Evolutionary conservation across 2,113 vertebrate genomes (phyloP), one percentile per base, ranked within the genome.

Genomic region (Ancistrus triradiatus): DNA sequence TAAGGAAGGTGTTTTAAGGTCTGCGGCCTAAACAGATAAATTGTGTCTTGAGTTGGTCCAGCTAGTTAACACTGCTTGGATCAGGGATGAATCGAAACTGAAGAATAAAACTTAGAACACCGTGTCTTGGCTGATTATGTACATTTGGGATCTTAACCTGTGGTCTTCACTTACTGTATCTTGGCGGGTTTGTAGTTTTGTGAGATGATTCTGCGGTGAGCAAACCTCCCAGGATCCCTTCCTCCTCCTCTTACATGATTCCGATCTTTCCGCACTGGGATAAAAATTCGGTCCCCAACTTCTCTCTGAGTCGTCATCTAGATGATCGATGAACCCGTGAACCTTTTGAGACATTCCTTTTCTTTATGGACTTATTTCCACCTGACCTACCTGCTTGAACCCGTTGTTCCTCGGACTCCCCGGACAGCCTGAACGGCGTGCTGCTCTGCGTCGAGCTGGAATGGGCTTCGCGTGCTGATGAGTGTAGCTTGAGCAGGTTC

Each of bases 401-500:
- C 37, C 13, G 7, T 27, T 33, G 17, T 14, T 46, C 55, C 11
- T 43, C 31, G 1, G 4, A 48, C n/a, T 24, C 49, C 11, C 43
- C 47, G 48, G 17, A 56, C 17, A 35, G 33, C 3, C 59, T 14
- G 7, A 13, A 31, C 40, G 38, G 22, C 18, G 40, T 6, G 27
- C 43, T 27, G 37, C 6, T n/a, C 9, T 49, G 22, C n/a, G 53
- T 7, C 24, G 42, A 13, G 7, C n/a, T 2, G 25, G 22, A 35
- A 2, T 1, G 40, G 7, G 31, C 59, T 19, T 1, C 59, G 43
- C 53, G 55, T 13, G 51, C 31, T 9, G 14, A 19, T 7, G 7
- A 70, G 21, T 70, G 72, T 44, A 80, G 28, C 19, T 42, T 31
- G 0, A 60, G 62, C 14, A 83, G 66, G 68, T 85, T 76, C 43